These are phyloP conservation scores for Buceros bicornis DNA, from an alignment of 2,797 vertebrate genomes.

Conservation along the genomic window DNA sequence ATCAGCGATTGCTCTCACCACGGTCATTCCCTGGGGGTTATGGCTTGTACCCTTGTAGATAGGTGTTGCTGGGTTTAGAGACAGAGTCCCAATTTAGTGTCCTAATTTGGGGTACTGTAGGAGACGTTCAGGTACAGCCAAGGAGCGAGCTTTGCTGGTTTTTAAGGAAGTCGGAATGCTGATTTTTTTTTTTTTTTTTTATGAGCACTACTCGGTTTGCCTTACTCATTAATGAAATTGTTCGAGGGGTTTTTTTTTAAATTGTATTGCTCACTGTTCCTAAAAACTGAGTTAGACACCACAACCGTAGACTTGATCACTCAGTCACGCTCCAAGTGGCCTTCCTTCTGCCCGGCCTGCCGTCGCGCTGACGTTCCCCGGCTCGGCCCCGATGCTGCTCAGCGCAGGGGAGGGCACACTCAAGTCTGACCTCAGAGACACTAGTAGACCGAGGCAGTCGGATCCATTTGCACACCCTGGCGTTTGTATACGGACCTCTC, in stretches of 20 bases:
- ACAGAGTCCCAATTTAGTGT: not conserved
- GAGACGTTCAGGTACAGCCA: constrained; percentile 36
- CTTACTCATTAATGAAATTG: constrained; percentile 47
- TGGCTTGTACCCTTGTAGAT: not conserved
- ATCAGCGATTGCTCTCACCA: not conserved
- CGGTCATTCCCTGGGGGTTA: not conserved
- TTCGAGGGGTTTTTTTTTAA: not conserved
- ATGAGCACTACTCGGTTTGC: constrained; percentile 60
- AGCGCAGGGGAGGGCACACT: not conserved
- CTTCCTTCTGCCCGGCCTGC: constrained; percentile 54
- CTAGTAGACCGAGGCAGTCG: not conserved
- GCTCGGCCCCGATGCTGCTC: not conserved
- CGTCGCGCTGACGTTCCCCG: not conserved
- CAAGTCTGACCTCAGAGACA: not conserved
- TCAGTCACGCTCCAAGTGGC: constrained; percentile 49
- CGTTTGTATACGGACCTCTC: constrained; percentile 76
- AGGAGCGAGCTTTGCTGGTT: not conserved
- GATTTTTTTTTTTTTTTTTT: not conserved
- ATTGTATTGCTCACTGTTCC: not conserved
- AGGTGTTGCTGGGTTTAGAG: not conserved
- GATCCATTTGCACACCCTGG: constrained; percentile 62
- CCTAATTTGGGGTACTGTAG: constrained; percentile 21
- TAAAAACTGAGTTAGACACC: constrained; percentile 24
- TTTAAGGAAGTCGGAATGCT: constrained; percentile 15
- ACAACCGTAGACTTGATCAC: constrained; percentile 19